Conservation (phyloP, 2,888 invertebrate genomes). For the Opisthograptis luteolata region DNA sequence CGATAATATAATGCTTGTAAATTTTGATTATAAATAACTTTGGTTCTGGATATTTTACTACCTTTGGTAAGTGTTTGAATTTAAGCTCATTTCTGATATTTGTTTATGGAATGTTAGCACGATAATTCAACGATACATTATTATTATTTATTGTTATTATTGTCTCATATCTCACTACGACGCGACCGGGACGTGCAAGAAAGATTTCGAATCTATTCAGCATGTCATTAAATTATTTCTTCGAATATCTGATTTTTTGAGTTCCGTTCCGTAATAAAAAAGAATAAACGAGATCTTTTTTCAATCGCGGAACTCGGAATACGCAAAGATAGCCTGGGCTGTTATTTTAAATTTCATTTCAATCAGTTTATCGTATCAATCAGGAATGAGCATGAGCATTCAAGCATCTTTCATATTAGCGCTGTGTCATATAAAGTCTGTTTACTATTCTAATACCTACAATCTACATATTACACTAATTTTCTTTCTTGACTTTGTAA, state of each 20-base stretch:
- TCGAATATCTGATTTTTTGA: too few relatives aligned
- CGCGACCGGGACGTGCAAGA: too few relatives aligned
- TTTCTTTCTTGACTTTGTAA: slow-evolving; percentile 15
- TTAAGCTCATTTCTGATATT: slow-evolving; percentile 54
- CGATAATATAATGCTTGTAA: slow-evolving; percentile 42
- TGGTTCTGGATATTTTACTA: slow-evolving; percentile 27
- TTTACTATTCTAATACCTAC: slow-evolving; percentile 37
- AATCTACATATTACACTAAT: too few relatives aligned
- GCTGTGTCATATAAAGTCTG: slow-evolving; percentile 35
- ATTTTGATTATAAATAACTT: slow-evolving; percentile 34
- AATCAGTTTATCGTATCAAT: slow-evolving; percentile 30
- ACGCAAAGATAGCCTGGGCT: too few relatives aligned
- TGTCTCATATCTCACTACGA: too few relatives aligned
- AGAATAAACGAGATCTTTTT: too few relatives aligned
- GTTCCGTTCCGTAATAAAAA: too few relatives aligned
- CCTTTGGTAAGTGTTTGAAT: slow-evolving; percentile 43
- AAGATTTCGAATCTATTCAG: too few relatives aligned
- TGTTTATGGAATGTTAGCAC: slow-evolving; percentile 17
- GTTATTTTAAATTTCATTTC: slow-evolving; percentile 5
- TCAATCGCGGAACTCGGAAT: too few relatives aligned
- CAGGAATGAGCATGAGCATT: slow-evolving; percentile 62
- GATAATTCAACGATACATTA: not conserved
- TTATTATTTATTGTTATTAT: not conserved
- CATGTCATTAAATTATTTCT: too few relatives aligned
- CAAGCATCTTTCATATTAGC: slow-evolving; percentile 34